phyloP scores from a whole-genome alignment of 2,797 vertebrate species.

The Siniperca scherzeri region DNA sequence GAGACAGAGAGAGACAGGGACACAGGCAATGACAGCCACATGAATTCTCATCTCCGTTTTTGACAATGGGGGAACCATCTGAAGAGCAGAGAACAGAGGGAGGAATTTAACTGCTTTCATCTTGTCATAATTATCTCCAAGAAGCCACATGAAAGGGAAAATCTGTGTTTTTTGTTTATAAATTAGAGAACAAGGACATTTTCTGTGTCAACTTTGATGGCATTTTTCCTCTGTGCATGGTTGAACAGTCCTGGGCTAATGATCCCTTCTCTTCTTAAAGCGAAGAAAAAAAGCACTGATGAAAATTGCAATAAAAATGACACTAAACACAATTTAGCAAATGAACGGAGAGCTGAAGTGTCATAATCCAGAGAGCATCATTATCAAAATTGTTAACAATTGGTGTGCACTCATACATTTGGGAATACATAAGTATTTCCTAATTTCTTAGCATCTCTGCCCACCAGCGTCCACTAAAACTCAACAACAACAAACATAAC shows the following conservation, averaged over 20 bases:
- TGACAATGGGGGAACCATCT: constrained; percentile 88
- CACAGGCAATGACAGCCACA: constrained; percentile 85
- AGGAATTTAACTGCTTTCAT: constrained; percentile 88
- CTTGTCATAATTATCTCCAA: constrained; percentile 89
- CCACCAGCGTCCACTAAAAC: constrained; percentile 11
- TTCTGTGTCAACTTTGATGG: constrained; percentile 86
- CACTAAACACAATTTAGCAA: constrained; percentile 84
- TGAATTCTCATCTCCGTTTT: constrained; percentile 89
- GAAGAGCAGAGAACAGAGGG: constrained; percentile 86
- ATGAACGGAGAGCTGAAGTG: constrained; percentile 74
- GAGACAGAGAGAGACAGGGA: constrained; percentile 71
- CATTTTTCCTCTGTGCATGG: constrained; percentile 82
- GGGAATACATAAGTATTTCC: constrained; percentile 38
- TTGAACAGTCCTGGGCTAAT: constrained; percentile 82
- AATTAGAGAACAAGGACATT: constrained; percentile 87
- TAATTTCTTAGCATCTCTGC: constrained; percentile 11
- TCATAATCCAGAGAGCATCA: constrained; percentile 76
- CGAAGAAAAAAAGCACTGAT: constrained; percentile 63
- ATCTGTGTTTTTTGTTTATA: constrained; percentile 87
- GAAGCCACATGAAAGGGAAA: constrained; percentile 86
- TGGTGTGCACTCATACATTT: constrained; percentile 47
- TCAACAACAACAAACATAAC: constrained; percentile 38
- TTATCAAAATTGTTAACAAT: constrained; percentile 68
- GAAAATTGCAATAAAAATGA: constrained; percentile 83
- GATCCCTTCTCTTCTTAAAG: constrained; percentile 80